Percentiles rank a stretch among this genome's conserved stretches.
phyloP scores from a whole-genome alignment of 2,113 vertebrate species.

The Rhabdomys dilectus region DNA sequence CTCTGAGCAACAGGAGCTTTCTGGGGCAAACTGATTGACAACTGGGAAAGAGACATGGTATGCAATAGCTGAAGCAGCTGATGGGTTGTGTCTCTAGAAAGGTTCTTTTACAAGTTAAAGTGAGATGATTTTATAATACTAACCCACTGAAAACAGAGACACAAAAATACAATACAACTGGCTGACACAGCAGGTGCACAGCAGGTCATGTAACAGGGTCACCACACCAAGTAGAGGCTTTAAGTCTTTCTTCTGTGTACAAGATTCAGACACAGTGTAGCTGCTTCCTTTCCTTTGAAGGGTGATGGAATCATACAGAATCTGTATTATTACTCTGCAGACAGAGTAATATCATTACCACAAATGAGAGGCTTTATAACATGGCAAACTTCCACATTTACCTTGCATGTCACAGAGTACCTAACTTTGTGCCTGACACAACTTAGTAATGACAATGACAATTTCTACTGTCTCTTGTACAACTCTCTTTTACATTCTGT shows the following conservation, averaged over 20 bases:
- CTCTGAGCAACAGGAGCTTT: neutral
- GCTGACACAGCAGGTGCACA: neutral
- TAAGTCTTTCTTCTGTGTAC: neutral
- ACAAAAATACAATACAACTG: neutral
- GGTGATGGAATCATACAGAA: neutral
- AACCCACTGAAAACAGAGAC: slow-evolving; percentile 31
- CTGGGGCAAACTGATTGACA: slow-evolving; percentile 5
- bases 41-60: neutral
- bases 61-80: neutral
- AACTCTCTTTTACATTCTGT: slow-evolving; percentile 10
- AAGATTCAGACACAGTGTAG: neutral
- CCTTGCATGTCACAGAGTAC: neutral
- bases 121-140: neutral
- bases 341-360: slow-evolving; percentile 23
- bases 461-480: slow-evolving; percentile 26
- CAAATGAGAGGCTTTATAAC: slow-evolving; percentile 42
- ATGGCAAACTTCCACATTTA: neutral
- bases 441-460: slow-evolving; percentile 22
- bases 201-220: neutral
- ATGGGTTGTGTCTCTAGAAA: neutral
- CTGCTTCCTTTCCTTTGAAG: neutral
- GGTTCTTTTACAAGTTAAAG: slow-evolving; percentile 61
- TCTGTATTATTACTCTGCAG: neutral
- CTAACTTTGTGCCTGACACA: slow-evolving; percentile 13
- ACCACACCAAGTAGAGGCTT: neutral